phyloP scores from a whole-genome alignment of 2,113 vertebrate species.

The Pantherophis guttatus region DNA sequence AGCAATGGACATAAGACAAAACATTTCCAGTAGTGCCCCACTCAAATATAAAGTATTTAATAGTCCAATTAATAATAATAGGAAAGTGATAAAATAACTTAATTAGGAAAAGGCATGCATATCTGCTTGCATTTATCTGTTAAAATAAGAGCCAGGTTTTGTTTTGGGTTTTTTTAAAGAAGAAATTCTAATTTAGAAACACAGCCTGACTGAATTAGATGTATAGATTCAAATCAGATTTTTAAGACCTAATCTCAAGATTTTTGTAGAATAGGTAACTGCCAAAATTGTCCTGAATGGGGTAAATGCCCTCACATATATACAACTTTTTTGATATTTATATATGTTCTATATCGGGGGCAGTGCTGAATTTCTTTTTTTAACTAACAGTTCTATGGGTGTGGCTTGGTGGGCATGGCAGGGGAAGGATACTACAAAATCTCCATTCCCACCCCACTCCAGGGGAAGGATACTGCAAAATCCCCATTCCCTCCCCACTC shows the following conservation, averaged over 20 bases:
- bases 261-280: neutral
- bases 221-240: too few species aligned
- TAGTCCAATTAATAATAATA: neutral
- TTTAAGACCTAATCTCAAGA: too few species aligned
- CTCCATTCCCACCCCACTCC: too few species aligned
- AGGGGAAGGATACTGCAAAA: too few species aligned
- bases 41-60: neutral
- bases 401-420: too few species aligned
- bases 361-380: too few species aligned
- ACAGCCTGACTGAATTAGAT: neutral
- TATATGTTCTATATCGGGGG: neutral
- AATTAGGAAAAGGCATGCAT: neutral
- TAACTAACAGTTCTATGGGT: too few species aligned
- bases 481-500: too few species aligned
- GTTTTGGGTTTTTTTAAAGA: neutral
- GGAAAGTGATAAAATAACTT: neutral
- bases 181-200: neutral
- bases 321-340: neutral
- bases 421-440: too few species aligned
- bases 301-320: neutral
- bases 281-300: neutral
- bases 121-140: neutral
- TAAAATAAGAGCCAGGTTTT: neutral
- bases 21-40: neutral
- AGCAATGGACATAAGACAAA: neutral